phyloP scores from a whole-genome alignment of 2,113 vertebrate species.

The Phylloscopus trochilus region DNA sequence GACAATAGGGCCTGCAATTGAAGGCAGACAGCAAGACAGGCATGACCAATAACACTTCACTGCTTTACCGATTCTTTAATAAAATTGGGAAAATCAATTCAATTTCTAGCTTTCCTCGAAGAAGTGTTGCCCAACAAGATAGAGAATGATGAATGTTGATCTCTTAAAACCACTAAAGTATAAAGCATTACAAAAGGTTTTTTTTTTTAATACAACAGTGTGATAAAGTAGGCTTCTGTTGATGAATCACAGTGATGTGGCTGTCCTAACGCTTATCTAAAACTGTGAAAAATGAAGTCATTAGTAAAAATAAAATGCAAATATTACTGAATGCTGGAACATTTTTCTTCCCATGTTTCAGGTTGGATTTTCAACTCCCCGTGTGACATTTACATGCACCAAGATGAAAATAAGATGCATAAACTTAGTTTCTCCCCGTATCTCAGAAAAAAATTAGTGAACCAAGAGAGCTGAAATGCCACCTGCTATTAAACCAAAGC shows the following conservation, averaged over 20 bases:
- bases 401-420: background rate
- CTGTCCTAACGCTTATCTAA: constrained; percentile 49
- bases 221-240: constrained; percentile 57
- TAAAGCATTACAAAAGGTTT: constrained; percentile 59
- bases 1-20: background rate
- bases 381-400: background rate
- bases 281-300: constrained; percentile 71
- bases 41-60: background rate
- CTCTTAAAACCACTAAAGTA: constrained; percentile 70
- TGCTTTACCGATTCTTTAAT: constrained; percentile 19
- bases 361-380: constrained; percentile 6
- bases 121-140: constrained; percentile 48
- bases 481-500: background rate
- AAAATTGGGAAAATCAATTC: constrained; percentile 60
- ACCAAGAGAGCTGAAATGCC: background rate
- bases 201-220: constrained; percentile 47
- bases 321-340: constrained; percentile 51
- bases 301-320: constrained; percentile 73
- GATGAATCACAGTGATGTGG: constrained; percentile 62
- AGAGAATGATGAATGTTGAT: constrained; percentile 71
- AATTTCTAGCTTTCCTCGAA: constrained; percentile 19
- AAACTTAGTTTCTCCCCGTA: background rate
- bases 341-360: constrained; percentile 52
- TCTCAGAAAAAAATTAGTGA: background rate
- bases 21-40: background rate